phyloP scores from a whole-genome alignment of 2,113 vertebrate genomes.

The Laterallus jamaicensis region DNA sequence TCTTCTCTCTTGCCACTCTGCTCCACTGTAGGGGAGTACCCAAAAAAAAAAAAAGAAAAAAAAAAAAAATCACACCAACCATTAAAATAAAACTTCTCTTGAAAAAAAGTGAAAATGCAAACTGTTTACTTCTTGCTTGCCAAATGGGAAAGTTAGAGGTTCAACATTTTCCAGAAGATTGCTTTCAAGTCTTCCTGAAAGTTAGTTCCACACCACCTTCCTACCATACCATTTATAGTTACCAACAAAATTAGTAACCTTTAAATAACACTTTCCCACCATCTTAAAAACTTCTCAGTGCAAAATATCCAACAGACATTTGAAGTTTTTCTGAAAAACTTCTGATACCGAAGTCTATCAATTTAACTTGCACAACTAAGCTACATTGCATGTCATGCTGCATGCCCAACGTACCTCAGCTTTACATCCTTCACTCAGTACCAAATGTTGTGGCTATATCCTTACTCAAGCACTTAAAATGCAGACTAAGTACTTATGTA shows the following conservation, averaged over 20 bases:
- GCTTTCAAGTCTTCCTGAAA: neutral
- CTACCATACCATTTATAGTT: neutral
- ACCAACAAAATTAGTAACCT: neutral
- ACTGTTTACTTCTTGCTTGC: neutral
- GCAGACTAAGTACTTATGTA: accelerated
- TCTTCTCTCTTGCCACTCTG: neutral
- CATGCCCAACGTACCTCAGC: neutral
- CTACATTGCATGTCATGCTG: neutral
- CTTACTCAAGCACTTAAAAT: neutral
- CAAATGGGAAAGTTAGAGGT: neutral
- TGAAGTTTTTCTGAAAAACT: neutral
- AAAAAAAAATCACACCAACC: neutral
- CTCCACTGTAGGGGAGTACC: neutral
- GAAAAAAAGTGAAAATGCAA: neutral
- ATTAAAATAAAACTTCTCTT: neutral
- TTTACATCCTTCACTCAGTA: neutral
- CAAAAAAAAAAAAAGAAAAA: neutral
- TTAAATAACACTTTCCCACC: neutral
- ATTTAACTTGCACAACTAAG: neutral
- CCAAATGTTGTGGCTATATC: neutral
- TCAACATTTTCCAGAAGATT: neutral
- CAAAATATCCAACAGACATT: neutral
- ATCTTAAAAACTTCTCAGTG: neutral
- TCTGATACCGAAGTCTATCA: neutral
- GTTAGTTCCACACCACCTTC: neutral